phyloP scores from a whole-genome alignment of 1,140 invertebrate genomes.

The Philaenus spumarius region DNA sequence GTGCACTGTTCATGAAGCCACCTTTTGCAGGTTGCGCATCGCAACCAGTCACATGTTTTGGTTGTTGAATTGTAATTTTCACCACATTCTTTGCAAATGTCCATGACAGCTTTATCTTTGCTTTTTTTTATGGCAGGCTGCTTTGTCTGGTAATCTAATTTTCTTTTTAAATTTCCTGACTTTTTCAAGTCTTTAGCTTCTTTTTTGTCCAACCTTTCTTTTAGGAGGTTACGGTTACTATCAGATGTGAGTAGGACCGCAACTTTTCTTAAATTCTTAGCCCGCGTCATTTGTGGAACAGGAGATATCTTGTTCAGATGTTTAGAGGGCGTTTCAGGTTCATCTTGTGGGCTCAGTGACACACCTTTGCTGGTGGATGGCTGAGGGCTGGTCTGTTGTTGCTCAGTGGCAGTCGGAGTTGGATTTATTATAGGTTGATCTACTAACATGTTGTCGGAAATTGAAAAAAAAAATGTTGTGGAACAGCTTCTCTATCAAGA shows the following conservation, averaged over 20 bases:
- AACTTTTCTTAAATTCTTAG: neutral
- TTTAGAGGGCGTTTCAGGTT: neutral
- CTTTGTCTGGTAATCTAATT: too few relatives aligned
- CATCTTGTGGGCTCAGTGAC: neutral
- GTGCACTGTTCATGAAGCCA: too few relatives aligned
- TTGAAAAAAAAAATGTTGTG: constrained; percentile 16
- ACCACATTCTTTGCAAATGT: constrained; percentile 5
- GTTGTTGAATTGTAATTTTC: constrained; percentile 12
- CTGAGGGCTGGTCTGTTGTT: neutral
- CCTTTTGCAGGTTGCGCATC: constrained; percentile 15
- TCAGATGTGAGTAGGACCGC: neutral
- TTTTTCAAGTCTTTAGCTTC: neutral
- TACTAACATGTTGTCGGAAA: constrained; percentile 8
- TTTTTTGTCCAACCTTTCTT: neutral
- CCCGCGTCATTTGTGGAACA: neutral
- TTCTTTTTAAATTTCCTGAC: neutral
- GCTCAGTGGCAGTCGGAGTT: neutral
- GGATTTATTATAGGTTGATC: neutral
- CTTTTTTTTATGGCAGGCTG: too few relatives aligned
- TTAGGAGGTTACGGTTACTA: neutral
- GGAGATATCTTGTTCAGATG: neutral
- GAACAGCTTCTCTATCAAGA: constrained; percentile 24
- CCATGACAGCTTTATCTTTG: too few relatives aligned
- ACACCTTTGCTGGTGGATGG: neutral
- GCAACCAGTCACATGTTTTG: constrained; percentile 15